A percentile compares a stretch with the other conserved stretches of the same genome.
Conservation (phyloP, 2,113 vertebrate species). For the Lichenostomus cassidix region DNA sequence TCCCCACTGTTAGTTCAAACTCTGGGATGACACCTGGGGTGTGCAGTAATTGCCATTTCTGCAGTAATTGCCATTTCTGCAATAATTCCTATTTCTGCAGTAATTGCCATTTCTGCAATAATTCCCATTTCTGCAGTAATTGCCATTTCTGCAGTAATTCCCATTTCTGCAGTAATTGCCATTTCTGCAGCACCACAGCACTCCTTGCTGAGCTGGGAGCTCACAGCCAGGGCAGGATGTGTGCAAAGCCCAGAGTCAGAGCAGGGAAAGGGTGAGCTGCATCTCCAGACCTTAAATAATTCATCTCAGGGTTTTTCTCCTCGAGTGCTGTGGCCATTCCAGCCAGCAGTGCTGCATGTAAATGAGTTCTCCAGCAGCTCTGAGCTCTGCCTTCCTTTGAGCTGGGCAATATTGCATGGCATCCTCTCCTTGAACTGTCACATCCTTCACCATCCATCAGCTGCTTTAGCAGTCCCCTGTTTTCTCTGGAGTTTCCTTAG, state of each 20-base stretch:
- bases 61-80: no score
- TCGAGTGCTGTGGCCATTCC: not conserved
- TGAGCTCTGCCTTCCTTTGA: not conserved
- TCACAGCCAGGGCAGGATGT: not conserved
- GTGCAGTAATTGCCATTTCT: not conserved
- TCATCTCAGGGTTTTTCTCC: not conserved
- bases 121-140: no score
- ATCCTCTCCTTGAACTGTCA: not conserved
- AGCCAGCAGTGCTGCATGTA: not conserved
- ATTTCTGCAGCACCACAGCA: not conserved
- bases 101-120: not conserved
- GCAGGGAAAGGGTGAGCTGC: not conserved
- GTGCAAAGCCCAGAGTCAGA: not conserved
- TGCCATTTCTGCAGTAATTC: no score
- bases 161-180: no score
- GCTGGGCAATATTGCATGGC: not conserved
- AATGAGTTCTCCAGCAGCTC: not conserved
- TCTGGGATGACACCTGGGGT: not conserved
- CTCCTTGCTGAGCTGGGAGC: not conserved
- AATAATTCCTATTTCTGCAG: no score
- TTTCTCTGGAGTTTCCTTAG: not conserved
- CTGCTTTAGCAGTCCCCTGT: not conserved
- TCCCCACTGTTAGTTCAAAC: not conserved
- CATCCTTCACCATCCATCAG: not conserved
- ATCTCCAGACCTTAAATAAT: not conserved